Percentiles rank a stretch among this genome's conserved stretches.
These are phyloP conservation scores for Tupaia chinensis DNA, from an alignment of 2,113 vertebrate genomes.

Conservation along the genomic window DNA sequence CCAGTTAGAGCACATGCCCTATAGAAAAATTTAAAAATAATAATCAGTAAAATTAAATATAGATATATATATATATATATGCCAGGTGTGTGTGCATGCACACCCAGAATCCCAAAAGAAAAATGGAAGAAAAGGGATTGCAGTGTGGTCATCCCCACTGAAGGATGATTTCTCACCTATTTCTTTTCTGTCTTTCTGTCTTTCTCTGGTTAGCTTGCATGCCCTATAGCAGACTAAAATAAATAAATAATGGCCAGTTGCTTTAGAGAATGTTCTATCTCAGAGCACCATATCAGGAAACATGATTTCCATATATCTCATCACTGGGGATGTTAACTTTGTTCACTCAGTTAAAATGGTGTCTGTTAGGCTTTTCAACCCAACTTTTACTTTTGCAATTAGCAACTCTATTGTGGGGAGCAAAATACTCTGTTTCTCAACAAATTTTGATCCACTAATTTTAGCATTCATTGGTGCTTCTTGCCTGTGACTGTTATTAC, in stretches of 20 bases:
- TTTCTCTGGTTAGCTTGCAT: no score
- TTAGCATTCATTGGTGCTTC: neutral
- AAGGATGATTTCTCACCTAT: no score
- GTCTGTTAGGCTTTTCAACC: neutral
- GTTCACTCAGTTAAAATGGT: neutral
- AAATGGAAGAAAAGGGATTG: no score
- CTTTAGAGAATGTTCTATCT: neutral
- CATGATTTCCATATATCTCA: neutral
- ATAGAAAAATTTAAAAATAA: no score
- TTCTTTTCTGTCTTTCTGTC: no score
- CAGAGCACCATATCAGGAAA: neutral
- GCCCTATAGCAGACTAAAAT: no score
- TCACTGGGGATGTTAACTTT: neutral
- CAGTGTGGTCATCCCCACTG: no score
- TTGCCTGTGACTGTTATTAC: neutral
- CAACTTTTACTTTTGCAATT: neutral
- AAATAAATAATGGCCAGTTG: neutral
- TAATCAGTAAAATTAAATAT: no score
- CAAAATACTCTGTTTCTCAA: neutral
- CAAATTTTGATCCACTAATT: neutral
- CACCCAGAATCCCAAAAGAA: no score
- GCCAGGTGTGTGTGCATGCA: no score
- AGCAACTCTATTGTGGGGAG: neutral
- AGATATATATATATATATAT: no score
- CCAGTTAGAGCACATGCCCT: no score